Base-by-base conservation (phyloP, 2,797 vertebrate species). In the Sebastes minor region DNA sequence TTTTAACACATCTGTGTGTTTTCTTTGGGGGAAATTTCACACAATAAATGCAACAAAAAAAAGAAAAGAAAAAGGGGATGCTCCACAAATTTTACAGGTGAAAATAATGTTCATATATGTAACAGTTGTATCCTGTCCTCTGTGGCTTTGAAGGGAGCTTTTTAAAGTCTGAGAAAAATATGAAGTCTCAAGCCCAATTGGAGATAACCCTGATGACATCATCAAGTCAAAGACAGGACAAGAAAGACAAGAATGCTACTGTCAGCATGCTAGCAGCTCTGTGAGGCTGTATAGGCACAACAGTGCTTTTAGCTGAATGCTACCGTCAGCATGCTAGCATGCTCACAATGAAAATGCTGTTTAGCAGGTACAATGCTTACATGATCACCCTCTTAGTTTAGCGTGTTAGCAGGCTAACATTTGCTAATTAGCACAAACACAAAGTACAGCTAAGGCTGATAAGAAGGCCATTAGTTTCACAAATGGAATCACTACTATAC, bases 1-100 rank as follows among this genome's bases (percentile, higher is more conserved):
- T 72, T 77, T 23, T 68, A 72, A 49, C 52, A 81, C 71, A 71
- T 87, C 78, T 53, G 25, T 22, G 49, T 38, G 30, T 68, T 42
- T 74, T 74, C 66, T 73, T 42, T 2, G 18, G 71, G 71, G 60
- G 28, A 25, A 23, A 6, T 49, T 20, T 22, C 18, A 49, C 42
- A 28, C 6, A 42, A 28, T 28, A 52, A 35, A 62, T 22, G 4
- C 16, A 53, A 55, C n/a, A 2, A 62, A 42, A 14, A 38, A 35
- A 38, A 38, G 14, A 65, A n/a, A 60, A 2, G 0, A 18, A 65
- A 46, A n/a, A n/a, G 9, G 18, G 49, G 49, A 52, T 46, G 42
- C 3, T 20, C 0, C 13, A 55, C 7, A 42, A 38, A 52, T 18
- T 32, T 1, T 13, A 68, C 14, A 33, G 4, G 16, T 52, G 18